A percentile compares a stretch with the other conserved stretches of the same genome.
Evolutionary conservation across 37 sponge, comb jelly and placozoan species (phyloP).

Genomic region (Tethya wilhelma): DNA sequence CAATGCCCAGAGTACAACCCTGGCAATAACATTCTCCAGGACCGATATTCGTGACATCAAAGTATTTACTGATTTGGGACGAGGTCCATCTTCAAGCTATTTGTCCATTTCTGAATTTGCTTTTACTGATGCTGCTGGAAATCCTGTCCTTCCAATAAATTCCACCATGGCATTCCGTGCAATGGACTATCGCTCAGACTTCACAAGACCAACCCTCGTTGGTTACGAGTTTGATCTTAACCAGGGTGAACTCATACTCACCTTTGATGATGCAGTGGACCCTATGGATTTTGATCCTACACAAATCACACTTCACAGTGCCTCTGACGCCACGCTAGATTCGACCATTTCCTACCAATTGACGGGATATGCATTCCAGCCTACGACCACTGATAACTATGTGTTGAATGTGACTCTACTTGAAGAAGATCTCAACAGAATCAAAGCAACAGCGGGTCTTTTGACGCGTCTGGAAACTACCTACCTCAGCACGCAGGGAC

Average conservation of each 20-base stretch:
- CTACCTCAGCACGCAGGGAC: constrained; percentile 50
- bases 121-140: constrained; percentile 82
- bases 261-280: constrained; percentile 86
- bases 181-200: constrained; percentile 37
- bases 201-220: constrained; percentile 52
- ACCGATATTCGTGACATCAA: constrained; percentile 74
- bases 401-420: constrained; percentile 44
- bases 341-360: constrained; percentile 51
- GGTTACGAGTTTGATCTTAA: constrained; percentile 62
- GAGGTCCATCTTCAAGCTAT: constrained; percentile 9
- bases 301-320: constrained; percentile 67
- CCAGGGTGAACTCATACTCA: constrained; percentile 51
- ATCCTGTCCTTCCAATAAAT: constrained; percentile 30
- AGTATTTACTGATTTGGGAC: constrained; percentile 44
- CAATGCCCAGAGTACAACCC: constrained; percentile 28
- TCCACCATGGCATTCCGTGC: constrained; percentile 15
- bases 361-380: constrained; percentile 27
- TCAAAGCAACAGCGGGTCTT: constrained; percentile 55
- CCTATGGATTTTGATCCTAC: constrained; percentile 45
- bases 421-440: constrained; percentile 52
- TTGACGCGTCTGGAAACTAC: constrained; percentile 36
- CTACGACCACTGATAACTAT: constrained; percentile 48
- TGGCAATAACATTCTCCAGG: constrained; percentile 58
- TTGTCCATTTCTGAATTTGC: constrained; percentile 62
- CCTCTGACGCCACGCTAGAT: constrained; percentile 10